Base-by-base conservation (phyloP, 2,888 invertebrate genomes). In the Xanthia togata region DNA sequence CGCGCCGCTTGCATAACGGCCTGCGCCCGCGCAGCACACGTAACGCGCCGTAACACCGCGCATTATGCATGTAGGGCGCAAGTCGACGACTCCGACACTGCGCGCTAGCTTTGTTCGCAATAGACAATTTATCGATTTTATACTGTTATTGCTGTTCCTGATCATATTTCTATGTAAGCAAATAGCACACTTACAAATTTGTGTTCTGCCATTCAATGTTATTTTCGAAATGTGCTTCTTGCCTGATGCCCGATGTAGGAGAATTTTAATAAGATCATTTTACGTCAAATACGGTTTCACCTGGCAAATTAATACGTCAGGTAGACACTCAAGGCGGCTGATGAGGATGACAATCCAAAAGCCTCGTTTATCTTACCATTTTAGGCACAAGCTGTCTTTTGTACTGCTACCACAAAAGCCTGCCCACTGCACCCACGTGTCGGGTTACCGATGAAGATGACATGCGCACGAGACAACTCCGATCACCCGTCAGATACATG, bases 31-130 rank as follows among this genome's bases (percentile, higher is more conserved):
- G 88, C 91, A 83, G 74, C 74, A 87, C 93, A 95, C 95, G 96
- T 96, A 96, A 96, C 92, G 89, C 93, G 91, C 93, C 92, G 95
- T 95, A 95, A 96, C 93, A 93, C 89, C 89, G 88, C 91, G 89
- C 91, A 94, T 95, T 96, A 95, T 94, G 94, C 93, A 96, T 96
- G 93, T 96, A 94, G 95, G 95, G 91, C 95, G 92, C 93, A 91
- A 92, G 91, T 81, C 70, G 79, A 75, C 84, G 84, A 84, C 85
- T 83, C 73, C 79, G 68, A 78, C 80, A 79, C 59, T n/a, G 53
- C 65, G 65, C 70, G 74, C 65, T 73, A 74, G 71, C 79, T 82
- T 79, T 82, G 76, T 79, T 84, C 70, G 79, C 81, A 77, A 79
- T 79, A 81, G 70, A 77, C 76, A 74, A 81, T 79, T 75, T 83